Conservation (phyloP, 2,797 vertebrate genomes). For the Mus spretus region DNA sequence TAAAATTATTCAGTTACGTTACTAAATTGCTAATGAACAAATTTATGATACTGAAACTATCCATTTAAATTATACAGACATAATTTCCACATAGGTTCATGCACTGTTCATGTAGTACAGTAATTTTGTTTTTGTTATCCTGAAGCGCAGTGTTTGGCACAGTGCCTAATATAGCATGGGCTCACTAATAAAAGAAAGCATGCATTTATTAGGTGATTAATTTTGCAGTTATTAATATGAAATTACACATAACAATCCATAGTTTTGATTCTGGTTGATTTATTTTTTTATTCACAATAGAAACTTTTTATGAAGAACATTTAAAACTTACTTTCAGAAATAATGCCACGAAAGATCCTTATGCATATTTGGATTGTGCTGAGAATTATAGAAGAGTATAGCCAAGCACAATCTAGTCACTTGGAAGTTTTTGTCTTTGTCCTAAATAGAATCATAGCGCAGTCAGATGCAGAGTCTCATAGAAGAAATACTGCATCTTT, state of each 20-base stretch:
- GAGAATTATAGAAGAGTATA: conserved; percentile 29
- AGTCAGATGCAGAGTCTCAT: conserved; percentile 5
- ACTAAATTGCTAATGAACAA: conserved; percentile 36
- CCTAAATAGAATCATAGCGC: conserved; percentile 9
- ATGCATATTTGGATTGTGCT: conserved; percentile 35
- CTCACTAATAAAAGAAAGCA: conserved; percentile 56
- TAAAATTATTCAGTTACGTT: conserved; percentile 26
- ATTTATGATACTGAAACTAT: conserved; percentile 25
- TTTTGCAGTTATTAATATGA: conserved; percentile 49
- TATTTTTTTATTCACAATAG: not conserved
- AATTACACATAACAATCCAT: not conserved
- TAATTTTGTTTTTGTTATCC: conserved; percentile 47
- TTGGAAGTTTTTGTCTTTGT: conserved; percentile 25
- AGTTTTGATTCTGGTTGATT: conserved; percentile 18
- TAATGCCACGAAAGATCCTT: conserved; percentile 27
- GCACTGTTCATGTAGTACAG: not conserved
- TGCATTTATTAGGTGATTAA: conserved; percentile 41
- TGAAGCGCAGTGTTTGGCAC: conserved; percentile 39
- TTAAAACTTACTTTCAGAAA: conserved; percentile 52
- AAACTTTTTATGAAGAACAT: conserved; percentile 41
- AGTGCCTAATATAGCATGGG: not conserved
- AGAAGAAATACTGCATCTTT: conserved; percentile 14
- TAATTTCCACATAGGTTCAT: conserved; percentile 43
- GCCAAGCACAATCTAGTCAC: conserved; percentile 32
- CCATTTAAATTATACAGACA: not conserved